phyloP scores from a whole-genome alignment of 2,888 invertebrate genomes.

The Lasius platythorax region DNA sequence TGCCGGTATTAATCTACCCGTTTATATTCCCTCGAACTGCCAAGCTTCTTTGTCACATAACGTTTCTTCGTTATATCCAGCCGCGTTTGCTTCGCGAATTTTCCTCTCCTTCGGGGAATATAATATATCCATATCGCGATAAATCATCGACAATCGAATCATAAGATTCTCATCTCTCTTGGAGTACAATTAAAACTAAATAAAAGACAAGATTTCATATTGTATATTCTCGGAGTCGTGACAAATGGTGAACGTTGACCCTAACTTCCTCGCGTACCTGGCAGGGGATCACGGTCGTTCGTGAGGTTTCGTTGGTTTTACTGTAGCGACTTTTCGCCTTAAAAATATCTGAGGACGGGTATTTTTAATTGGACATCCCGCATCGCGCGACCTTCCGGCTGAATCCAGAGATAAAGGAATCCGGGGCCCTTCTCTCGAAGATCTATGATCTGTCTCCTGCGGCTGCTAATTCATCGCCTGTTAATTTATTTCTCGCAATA shows the following conservation, averaged over 20 bases:
- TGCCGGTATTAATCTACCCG: not conserved
- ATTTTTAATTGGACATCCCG: slow-evolving; percentile 64
- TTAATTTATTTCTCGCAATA: slow-evolving; percentile 6
- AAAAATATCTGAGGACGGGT: slow-evolving; percentile 55
- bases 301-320: slow-evolving; percentile 46
- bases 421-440: not conserved
- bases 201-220: not conserved
- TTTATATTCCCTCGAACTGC: slow-evolving; percentile 1
- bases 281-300: slow-evolving; percentile 64
- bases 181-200: not conserved
- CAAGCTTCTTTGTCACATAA: slow-evolving; percentile 33
- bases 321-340: slow-evolving; percentile 45
- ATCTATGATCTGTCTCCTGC: not conserved
- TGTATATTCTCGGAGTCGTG: slow-evolving; percentile 19
- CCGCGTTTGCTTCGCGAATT: slow-evolving; percentile 8
- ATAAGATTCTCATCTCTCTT: not conserved
- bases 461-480: not conserved
- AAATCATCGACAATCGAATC: not conserved
- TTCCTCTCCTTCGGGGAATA: not conserved
- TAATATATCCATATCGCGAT: not conserved
- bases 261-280: slow-evolving; percentile 20
- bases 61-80: slow-evolving; percentile 3
- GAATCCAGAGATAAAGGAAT: slow-evolving; percentile 24
- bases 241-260: slow-evolving; percentile 5
- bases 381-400: slow-evolving; percentile 58